A percentile compares a stretch with the other conserved stretches of the same genome.
phyloP scores from a whole-genome alignment of 2,113 vertebrate species.

The Oxyruncus cristatus region DNA sequence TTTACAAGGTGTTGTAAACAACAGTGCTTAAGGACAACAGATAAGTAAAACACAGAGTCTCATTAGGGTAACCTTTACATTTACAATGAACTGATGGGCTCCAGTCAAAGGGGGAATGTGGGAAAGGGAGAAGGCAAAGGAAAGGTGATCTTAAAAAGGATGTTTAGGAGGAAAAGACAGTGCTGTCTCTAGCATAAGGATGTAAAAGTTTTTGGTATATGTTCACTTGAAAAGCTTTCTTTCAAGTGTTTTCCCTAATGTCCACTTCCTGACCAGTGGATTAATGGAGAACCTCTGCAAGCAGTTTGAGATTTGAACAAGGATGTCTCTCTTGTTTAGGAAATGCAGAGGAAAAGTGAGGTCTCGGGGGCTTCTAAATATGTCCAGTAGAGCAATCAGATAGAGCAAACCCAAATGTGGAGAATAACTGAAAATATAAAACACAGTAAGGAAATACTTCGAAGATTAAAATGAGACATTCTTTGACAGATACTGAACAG shows the following conservation, averaged over 20 bases:
- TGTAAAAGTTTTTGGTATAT: not conserved
- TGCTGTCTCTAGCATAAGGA: not conserved
- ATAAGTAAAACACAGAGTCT: not conserved
- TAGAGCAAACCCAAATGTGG: not conserved
- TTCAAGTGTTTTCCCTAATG: not conserved
- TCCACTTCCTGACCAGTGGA: not conserved
- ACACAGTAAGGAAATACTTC: not conserved
- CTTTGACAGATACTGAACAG: not conserved
- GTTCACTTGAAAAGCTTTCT: not conserved
- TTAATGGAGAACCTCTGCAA: not conserved
- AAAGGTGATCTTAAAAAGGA: not conserved
- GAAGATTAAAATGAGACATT: not conserved
- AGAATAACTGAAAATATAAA: not conserved
- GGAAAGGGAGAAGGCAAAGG: not conserved
- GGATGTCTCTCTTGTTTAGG: not conserved
- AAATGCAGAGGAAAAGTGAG: not conserved
- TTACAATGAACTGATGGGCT: not conserved
- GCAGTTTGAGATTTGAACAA: not conserved
- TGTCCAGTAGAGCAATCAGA: not conserved
- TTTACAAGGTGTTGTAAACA: conserved; percentile 8
- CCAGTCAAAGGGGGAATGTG: not conserved
- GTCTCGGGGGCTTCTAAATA: not conserved
- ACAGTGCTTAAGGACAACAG: not conserved
- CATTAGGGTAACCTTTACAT: not conserved
- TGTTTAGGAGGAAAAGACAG: not conserved